A percentile compares a stretch with the other conserved stretches of the same genome.
Conservation (phyloP, 2,888 invertebrate genomes). For the Orchestes rusci region DNA sequence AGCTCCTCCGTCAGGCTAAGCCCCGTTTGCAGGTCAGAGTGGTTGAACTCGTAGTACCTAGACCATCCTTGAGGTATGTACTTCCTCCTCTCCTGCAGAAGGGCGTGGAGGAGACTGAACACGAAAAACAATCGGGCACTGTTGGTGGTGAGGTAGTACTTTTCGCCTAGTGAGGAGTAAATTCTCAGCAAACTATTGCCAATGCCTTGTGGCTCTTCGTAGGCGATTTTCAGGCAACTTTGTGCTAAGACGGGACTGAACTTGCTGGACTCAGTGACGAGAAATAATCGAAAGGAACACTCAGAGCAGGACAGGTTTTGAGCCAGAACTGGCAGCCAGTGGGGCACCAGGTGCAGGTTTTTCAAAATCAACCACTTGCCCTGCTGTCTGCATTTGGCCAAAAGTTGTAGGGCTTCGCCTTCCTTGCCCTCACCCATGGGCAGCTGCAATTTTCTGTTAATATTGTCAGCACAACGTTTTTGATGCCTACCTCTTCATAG, state of each 20-base stretch:
- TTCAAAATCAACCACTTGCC: constrained; percentile 76
- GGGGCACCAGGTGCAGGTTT: constrained; percentile 70
- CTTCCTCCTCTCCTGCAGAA: constrained; percentile 83
- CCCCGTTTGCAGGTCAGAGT: constrained; percentile 71
- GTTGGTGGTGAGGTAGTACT: constrained; percentile 36
- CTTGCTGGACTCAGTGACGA: constrained; percentile 72
- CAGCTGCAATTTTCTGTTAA: too few relatives aligned
- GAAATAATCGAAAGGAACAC: constrained; percentile 79
- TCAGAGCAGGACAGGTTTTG: too few relatives aligned
- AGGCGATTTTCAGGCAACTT: constrained; percentile 71
- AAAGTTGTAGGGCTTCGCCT: constrained; percentile 51
- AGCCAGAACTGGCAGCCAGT: constrained; percentile 62
- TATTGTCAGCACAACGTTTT: too few relatives aligned
- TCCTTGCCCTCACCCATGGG: constrained; percentile 79
- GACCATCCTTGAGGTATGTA: constrained; percentile 93
- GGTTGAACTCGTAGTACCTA: constrained; percentile 81
- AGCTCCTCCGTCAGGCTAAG: constrained; percentile 51
- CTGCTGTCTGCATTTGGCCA: constrained; percentile 52
- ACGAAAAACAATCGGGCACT: constrained; percentile 57
- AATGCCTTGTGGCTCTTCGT: constrained; percentile 80
- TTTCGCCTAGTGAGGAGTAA: constrained; percentile 60
- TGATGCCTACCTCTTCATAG: constrained; percentile 21
- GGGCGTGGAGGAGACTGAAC: constrained; percentile 81
- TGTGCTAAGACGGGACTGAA: constrained; percentile 71
- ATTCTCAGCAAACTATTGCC: constrained; percentile 73